Evolutionary conservation across 1,140 invertebrate species (phyloP).

Genomic region (Trinorchestia longiramus): DNA sequence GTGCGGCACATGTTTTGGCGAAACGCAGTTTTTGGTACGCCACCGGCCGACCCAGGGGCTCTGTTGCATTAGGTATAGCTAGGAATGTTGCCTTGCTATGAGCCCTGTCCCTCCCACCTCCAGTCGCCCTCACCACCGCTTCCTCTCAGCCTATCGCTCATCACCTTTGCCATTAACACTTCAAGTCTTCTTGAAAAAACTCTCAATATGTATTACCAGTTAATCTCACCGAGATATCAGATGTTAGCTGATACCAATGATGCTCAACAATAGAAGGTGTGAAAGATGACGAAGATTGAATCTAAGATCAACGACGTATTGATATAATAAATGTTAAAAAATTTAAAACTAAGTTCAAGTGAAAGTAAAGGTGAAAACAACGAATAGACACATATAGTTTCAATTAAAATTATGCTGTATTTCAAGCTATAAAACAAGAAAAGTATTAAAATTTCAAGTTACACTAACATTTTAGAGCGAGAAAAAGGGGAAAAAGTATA

Average conservation of each 20-base stretch:
- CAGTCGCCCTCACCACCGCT: conserved; percentile 8
- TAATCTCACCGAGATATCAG: neutral
- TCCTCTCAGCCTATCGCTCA: conserved; percentile 45
- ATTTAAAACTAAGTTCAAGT: neutral
- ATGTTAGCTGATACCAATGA: neutral
- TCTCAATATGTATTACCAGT: neutral
- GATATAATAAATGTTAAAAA: neutral
- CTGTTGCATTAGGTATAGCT: conserved; percentile 21
- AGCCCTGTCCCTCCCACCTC: neutral
- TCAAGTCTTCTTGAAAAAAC: neutral
- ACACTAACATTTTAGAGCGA: neutral
- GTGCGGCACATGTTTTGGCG: neutral
- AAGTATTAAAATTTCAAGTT: neutral
- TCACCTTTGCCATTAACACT: conserved; percentile 49
- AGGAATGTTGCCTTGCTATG: conserved; percentile 52
- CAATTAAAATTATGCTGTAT: too few species aligned
- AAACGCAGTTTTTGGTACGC: conserved; percentile 1
- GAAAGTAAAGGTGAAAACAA: neutral
- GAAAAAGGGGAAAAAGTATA: neutral
- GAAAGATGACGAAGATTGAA: neutral
- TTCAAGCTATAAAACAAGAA: neutral
- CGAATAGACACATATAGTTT: too few species aligned
- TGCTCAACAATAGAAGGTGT: neutral
- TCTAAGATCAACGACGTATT: neutral
- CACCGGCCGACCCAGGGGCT: conserved; percentile 29